Percentiles rank a stretch among this genome's conserved stretches.
Evolutionary conservation across 2,888 invertebrate genomes (phyloP).

Genomic region (Yponomeuta malinellus): DNA sequence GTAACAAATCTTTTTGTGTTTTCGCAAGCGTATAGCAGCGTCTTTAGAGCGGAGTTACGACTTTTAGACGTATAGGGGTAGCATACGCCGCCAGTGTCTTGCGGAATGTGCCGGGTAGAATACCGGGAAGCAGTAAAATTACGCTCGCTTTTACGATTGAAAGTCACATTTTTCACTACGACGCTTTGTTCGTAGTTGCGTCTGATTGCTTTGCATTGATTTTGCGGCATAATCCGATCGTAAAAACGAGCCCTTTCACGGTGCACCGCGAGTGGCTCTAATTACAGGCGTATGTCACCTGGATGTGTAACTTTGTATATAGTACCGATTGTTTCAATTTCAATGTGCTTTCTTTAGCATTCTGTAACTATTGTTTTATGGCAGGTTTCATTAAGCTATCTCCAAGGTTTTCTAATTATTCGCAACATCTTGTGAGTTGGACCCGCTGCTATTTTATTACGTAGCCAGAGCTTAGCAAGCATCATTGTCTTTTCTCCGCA

Average conservation of each 20-base stretch:
- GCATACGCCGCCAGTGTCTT: conserved; percentile 21
- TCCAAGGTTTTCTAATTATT: neutral
- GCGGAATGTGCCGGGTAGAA: conserved; percentile 26
- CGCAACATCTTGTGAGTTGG: neutral
- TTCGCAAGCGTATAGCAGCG: conserved; percentile 36
- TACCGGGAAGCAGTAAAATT: conserved; percentile 63
- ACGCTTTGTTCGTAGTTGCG: conserved; percentile 61
- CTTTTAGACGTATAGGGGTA: conserved; percentile 39
- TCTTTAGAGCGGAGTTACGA: conserved; percentile 36
- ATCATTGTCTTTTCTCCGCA: neutral
- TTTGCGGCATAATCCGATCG: conserved; percentile 63
- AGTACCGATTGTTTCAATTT: neutral
- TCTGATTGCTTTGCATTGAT: conserved; percentile 67
- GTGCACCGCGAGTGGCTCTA: conserved; percentile 9
- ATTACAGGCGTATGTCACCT: neutral
- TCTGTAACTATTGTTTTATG: neutral
- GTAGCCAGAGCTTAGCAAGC: neutral
- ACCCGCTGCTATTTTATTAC: neutral
- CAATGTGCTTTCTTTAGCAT: neutral
- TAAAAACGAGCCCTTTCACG: conserved; percentile 37
- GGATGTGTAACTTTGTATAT: neutral
- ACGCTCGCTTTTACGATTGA: conserved; percentile 65
- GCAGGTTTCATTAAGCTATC: neutral
- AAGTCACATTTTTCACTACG: conserved; percentile 67
- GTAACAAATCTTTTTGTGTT: conserved; percentile 9